Conservation (phyloP, 1,140 invertebrate genomes). For the Elymnias hypermnestra region DNA sequence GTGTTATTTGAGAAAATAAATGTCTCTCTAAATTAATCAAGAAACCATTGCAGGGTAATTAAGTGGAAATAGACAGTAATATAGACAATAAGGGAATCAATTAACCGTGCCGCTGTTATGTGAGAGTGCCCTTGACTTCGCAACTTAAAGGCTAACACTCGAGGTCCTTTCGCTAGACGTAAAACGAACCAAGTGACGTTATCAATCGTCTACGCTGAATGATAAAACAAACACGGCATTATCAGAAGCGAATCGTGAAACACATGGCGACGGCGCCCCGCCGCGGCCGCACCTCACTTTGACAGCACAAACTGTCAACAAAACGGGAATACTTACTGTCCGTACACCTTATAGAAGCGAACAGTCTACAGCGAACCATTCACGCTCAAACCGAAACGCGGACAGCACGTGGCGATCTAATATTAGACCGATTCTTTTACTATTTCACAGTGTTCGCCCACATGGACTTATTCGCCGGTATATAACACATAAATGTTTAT, state of each 20-base stretch:
- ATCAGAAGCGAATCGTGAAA: constrained; percentile 11
- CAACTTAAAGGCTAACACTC: neutral
- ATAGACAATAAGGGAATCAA: no score
- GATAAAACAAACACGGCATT: constrained; percentile 18
- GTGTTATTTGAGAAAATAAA: no score
- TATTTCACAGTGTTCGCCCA: constrained; percentile 33
- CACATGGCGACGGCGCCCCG: constrained; percentile 16
- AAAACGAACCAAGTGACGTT: constrained; percentile 10
- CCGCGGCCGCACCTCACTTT: constrained; percentile 25
- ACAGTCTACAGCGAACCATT: constrained; percentile 45
- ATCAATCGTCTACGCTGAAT: constrained; percentile 14
- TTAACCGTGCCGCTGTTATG: no score
- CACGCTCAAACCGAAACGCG: constrained; percentile 50
- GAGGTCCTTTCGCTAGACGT: constrained; percentile 8
- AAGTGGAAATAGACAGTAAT: no score
- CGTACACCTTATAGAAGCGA: constrained; percentile 15
- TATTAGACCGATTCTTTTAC: constrained; percentile 42
- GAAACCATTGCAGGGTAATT: no score
- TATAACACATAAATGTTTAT: constrained; percentile 59
- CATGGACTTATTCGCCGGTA: constrained; percentile 33
- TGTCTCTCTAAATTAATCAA: no score
- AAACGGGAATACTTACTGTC: constrained; percentile 42
- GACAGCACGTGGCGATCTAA: constrained; percentile 57
- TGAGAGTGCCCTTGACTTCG: neutral
- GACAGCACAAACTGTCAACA: constrained; percentile 65